Evolutionary conservation across 2,888 invertebrate genomes (phyloP).

Genomic region (Thecophora atra): DNA sequence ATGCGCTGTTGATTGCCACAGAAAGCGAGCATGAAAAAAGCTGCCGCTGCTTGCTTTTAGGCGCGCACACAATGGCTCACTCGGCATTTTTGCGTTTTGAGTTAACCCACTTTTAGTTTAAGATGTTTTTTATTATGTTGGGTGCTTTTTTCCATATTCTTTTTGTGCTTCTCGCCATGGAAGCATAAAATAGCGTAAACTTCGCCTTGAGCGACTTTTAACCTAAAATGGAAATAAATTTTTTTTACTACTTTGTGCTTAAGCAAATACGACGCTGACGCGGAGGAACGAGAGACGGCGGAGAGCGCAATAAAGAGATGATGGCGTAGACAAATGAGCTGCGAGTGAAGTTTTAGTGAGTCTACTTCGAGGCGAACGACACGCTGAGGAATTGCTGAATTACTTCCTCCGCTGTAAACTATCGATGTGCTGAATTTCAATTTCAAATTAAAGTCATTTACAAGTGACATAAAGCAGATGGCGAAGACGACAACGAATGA

Average conservation of each 20-base stretch:
- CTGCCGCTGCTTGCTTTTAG: slow-evolving; percentile 14
- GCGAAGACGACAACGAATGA: too few species aligned
- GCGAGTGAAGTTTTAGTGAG: slow-evolving; percentile 29
- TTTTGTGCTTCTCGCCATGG: neutral
- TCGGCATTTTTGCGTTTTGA: slow-evolving; percentile 28
- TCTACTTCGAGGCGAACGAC: slow-evolving; percentile 27
- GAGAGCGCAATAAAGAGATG: neutral
- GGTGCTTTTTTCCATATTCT: neutral
- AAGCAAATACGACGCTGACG: slow-evolving; percentile 24
- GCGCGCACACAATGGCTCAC: slow-evolving; percentile 22
- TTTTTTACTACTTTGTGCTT: slow-evolving; percentile 22
- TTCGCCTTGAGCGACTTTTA: slow-evolving; percentile 38
- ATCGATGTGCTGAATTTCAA: too few species aligned
- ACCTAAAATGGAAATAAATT: slow-evolving; percentile 37
- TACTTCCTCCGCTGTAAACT: neutral
- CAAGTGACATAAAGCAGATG: too few species aligned
- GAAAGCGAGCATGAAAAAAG: neutral
- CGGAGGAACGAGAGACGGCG: neutral
- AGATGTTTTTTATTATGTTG: slow-evolving; percentile 9
- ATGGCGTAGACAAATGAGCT: slow-evolving; percentile 21
- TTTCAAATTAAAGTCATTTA: too few species aligned
- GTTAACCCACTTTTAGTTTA: slow-evolving; percentile 33
- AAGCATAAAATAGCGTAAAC: slow-evolving; percentile 1
- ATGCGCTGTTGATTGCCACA: neutral
- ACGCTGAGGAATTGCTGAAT: slow-evolving; percentile 11